A percentile compares a stretch with the other conserved stretches of the same genome.
phyloP scores from a whole-genome alignment of 2,113 vertebrate genomes.

The Candoia aspera region DNA sequence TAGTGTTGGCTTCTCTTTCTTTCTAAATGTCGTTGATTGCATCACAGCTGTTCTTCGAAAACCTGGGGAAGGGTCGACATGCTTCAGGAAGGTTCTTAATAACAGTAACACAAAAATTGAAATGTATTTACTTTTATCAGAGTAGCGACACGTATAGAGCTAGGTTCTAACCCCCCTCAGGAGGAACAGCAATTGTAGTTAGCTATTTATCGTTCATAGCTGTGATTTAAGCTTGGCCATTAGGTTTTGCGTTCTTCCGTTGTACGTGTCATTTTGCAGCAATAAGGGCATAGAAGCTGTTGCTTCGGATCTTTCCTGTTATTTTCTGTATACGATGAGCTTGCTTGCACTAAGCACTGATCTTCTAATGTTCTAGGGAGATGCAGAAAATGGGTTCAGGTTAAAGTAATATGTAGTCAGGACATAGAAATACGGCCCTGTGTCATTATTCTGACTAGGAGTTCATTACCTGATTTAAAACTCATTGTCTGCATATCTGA shows the following conservation, averaged over 20 bases:
- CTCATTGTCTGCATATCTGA: conserved; percentile 65
- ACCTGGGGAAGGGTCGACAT: conserved; percentile 70
- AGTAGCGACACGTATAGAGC: conserved; percentile 60
- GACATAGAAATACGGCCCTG: conserved; percentile 82
- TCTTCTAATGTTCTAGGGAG: conserved; percentile 71
- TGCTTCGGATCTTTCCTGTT: conserved; percentile 72
- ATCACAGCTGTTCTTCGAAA: conserved; percentile 69
- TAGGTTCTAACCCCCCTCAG: conserved; percentile 68
- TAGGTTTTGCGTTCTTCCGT: conserved; percentile 73
- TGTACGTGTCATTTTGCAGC: conserved; percentile 74
- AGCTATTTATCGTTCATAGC: conserved; percentile 74
- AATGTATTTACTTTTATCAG: conserved; percentile 67
- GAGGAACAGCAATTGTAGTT: conserved; percentile 76
- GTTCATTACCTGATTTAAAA: conserved; percentile 77
- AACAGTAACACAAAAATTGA: conserved; percentile 61
- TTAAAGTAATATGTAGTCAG: conserved; percentile 76
- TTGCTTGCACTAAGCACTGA: conserved; percentile 77
- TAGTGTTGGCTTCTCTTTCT: conserved; percentile 11
- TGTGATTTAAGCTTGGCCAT: conserved; percentile 74
- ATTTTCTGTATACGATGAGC: conserved; percentile 69
- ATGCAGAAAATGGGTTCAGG: conserved; percentile 73
- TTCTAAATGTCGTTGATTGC: background rate
- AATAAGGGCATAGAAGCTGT: conserved; percentile 71
- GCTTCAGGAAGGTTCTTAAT: conserved; percentile 71
- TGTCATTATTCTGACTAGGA: conserved; percentile 71